Base-by-base conservation (phyloP, 2,113 vertebrate genomes). In the Paraplagusia blochii region DNA sequence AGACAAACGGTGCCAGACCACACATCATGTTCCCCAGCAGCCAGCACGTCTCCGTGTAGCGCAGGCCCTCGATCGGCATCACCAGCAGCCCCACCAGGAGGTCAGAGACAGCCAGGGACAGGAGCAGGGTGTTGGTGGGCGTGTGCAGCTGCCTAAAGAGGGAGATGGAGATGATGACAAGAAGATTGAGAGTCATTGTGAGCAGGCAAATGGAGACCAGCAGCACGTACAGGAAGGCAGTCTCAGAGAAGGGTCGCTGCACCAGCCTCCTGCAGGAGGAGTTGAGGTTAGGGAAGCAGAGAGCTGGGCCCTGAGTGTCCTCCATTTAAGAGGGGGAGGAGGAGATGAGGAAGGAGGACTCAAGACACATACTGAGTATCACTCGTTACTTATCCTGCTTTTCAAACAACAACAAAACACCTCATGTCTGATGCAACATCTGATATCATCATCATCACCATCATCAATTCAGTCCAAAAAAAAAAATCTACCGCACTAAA, bases 81-180 rank as follows among this genome's bases (percentile, higher is more conserved):
- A 60, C 60, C 56, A 72, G 51, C 64, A 65, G 1, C 47, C 75
- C 75, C 56, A 77, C n/a, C 9, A 69, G 11, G 44, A 73, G 44
- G 61, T 73, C 75, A 0, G 52, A 61, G 33, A 50, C 0, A 0
- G 65, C 56, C 51, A 77, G 52, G 0, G 74, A 87, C 42, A 81
- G 66, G 7, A 87, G 63, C 22, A 88, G 71, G 42, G 66, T 10
- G 64, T 88, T 87, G 59, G 83, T 87, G 1, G 80, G 70, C n/a
- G 74, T 87, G 70, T 85, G 83, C n/a, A 88, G 85, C 67, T 86
- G 78, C 62, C 68, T 66, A 73, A 80, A 72, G 43, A 67, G 74
- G 8, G 67, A 53, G 62, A 76, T 76, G 54, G 68, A 66, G 50
- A 76, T 10, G 22, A 76, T 14, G 44, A 76, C 58, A 1, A 76